Evolutionary conservation across 1,140 invertebrate genomes (phyloP).

Genomic region (Bombus confusus): DNA sequence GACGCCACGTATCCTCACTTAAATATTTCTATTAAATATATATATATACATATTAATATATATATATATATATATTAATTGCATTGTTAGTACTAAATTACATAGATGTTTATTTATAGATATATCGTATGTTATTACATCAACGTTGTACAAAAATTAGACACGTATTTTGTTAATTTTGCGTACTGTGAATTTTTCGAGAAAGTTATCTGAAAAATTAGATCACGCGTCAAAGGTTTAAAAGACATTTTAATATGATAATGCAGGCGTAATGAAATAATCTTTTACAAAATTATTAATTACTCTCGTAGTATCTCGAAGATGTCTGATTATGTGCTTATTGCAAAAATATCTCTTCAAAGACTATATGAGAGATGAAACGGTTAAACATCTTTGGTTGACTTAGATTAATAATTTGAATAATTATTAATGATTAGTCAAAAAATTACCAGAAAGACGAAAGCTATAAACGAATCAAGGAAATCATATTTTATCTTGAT

Average conservation of each 20-base stretch:
- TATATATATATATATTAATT: background rate
- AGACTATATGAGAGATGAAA: background rate
- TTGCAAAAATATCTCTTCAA: background rate
- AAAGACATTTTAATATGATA: background rate
- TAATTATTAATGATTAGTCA: background rate
- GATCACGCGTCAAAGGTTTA: background rate
- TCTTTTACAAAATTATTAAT: background rate
- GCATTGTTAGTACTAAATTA: background rate
- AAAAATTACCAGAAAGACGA: too few relatives aligned
- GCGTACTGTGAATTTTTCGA: background rate
- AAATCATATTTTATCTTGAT: background rate
- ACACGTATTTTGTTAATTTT: constrained; percentile 18
- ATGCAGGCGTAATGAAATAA: background rate
- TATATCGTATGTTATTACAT: background rate
- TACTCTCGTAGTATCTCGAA: background rate
- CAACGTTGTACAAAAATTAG: background rate
- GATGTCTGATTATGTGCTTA: background rate
- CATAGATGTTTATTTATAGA: background rate
- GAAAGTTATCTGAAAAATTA: background rate
- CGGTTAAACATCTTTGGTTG: constrained; percentile 1
- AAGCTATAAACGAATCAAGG: background rate
- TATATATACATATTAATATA: too few relatives aligned
- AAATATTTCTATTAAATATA: background rate
- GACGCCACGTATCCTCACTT: background rate
- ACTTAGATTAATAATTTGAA: background rate